Evolutionary conservation across 2,888 invertebrate genomes (phyloP), one percentile per base, ranked within the genome.

Genomic region (Eupithecia centaureata): DNA sequence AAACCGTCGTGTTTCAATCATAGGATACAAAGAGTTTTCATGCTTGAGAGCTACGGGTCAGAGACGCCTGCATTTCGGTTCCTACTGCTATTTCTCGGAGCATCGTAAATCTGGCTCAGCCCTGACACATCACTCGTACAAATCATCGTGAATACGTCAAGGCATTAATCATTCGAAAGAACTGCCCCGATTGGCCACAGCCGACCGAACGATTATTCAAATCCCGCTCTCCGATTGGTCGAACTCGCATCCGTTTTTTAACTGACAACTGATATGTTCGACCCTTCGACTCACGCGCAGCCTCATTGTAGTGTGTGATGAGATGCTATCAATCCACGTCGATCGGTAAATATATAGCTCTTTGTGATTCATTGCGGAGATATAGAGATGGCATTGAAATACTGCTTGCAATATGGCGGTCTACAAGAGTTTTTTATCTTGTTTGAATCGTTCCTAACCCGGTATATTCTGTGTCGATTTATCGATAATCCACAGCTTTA

Each of bases 141-240:
- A 91, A 92, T 92, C 92, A 92, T 89, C 89, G 89, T 89, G 88
- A 90, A 90, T 86, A 89, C 83, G 82, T 88, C 89, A 77, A 77
- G 77, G 82, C 89, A 91, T 91, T 90, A 89, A 92, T 93, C 91
- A 92, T 89, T 86, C 82, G 84, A 87, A 86, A 88, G 86, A 88
- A 84, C 80, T 82, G 86, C 87, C 85, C 83, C 81, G 85, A 93
- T 93, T 93, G 92, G 92, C 80, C 83, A 83, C 79, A 77, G 78
- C 82, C 78, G 84, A 86, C 85, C 87, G 91, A 89, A 91, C 91
- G 91, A 92, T 92, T 93, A 93, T 93, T 92, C 90, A 91, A 92
- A 92, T 86, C 83, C 81, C 78, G 85, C 79, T 76, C 82, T 76
- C 78, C 79, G 83, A 92, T 92, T 93, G 92, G 92, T 78, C 82